Base-by-base conservation (phyloP, 2,797 vertebrate genomes). In the Neoniphon sammara region DNA sequence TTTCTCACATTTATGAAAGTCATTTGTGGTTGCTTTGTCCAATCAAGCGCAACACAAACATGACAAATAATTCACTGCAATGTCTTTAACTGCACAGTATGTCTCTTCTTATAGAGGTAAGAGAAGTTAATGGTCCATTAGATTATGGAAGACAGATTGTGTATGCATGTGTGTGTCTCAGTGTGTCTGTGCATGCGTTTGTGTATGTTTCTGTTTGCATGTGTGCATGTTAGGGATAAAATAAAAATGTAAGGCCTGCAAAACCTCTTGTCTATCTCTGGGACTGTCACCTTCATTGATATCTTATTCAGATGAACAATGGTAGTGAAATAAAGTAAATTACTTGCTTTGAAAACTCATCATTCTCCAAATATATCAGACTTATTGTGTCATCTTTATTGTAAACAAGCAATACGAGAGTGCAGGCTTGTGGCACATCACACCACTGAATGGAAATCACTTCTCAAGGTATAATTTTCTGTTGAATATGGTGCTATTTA, bases 371-470 rank as follows among this genome's bases (percentile, higher is more conserved):
- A 73, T 44, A 53, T 62, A 78, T 83, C 71, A 15, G 68, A 31
- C 60, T 61, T 17, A 53, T 15, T 30, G 36, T 30, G 52, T 39
- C 55, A 57, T 73, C 70, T 44, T 59, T 68, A 70, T 42, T 53
- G 27, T 47, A 66, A 73, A 42, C 20, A 34, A 73, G 54, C 70
- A 77, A 85, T 82, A 73, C 78, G 39, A 7, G 47, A 57, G 56
- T 44, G 65, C 39, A 62, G 58, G 66, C 42, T 72, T 20, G 5
- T 52, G 75, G 60, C 52, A 57, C 55, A 25, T 77, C 68, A 25
- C 58, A 50, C 25, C 25, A 23, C 67, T 70, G 56, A 34, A 49
- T 34, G 15, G 57, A 81, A 83, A 81, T 79, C 62, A 61, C 60
- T 75, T 65, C 63, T 60, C 5, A 1, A 36, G 66, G 66, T 61